phyloP scores from a whole-genome alignment of 30 jellyfish, hydroid and myxozoan genomes.

The Haliclystus octoradiatus region DNA sequence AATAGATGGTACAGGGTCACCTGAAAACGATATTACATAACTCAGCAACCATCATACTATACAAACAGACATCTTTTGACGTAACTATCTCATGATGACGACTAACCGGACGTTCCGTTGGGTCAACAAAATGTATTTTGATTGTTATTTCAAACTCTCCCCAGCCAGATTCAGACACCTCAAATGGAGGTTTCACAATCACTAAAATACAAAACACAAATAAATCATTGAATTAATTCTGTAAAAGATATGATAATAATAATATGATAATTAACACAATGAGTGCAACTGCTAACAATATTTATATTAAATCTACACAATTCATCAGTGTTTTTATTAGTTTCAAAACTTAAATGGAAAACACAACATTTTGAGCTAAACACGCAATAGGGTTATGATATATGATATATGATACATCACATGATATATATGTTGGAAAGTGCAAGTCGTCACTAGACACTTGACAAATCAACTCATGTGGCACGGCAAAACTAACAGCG shows the following conservation, averaged over 20 bases:
- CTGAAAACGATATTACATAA: slow-evolving; percentile 19
- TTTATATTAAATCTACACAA: too few species aligned
- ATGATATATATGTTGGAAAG: too few species aligned
- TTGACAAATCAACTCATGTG: too few species aligned
- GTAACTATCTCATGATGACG: too few species aligned
- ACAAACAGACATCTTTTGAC: too few species aligned
- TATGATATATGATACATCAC: neutral
- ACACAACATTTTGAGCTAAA: neutral
- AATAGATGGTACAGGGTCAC: slow-evolving; percentile 86
- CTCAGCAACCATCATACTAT: too few species aligned
- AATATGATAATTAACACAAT: too few species aligned
- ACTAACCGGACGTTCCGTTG: slow-evolving; percentile 97
- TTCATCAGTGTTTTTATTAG: too few species aligned
- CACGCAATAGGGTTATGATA: neutral
- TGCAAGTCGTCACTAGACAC: too few species aligned
- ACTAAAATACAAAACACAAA: slow-evolving; percentile 21
- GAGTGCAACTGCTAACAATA: too few species aligned
- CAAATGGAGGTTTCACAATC: slow-evolving; percentile 92
- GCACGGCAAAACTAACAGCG: too few species aligned
- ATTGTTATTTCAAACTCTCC: slow-evolving; percentile 97
- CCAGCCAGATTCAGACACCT: slow-evolving; percentile 98
- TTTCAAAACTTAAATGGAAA: too few species aligned
- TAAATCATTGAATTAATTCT: neutral
- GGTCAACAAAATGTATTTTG: slow-evolving; percentile 80
- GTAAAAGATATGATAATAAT: neutral